phyloP scores from a whole-genome alignment of 2,113 vertebrate genomes.

The Halichoerus grypus region DNA sequence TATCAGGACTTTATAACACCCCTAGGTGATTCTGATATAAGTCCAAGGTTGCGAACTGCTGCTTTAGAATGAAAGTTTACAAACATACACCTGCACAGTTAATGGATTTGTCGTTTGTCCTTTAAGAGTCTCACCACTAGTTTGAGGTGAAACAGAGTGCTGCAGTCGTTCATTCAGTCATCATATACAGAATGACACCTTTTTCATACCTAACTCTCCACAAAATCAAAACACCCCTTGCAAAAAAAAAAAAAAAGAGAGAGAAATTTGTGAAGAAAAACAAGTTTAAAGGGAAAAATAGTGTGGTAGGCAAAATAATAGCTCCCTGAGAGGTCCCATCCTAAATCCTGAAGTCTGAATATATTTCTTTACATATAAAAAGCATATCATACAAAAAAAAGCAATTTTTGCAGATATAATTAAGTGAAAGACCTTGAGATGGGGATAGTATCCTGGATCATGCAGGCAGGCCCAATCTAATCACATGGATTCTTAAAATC shows the following conservation, averaged over 20 bases:
- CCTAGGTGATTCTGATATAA: neutral
- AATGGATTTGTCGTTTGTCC: neutral
- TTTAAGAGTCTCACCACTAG: neutral
- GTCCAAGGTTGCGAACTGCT: neutral
- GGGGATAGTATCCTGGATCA: neutral
- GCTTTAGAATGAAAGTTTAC: neutral
- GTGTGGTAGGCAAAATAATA: neutral
- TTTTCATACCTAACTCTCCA: neutral
- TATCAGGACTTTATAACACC: conserved; percentile 21
- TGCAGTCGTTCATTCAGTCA: neutral
- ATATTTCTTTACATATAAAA: neutral
- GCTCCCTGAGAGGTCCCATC: neutral
- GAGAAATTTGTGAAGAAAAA: neutral
- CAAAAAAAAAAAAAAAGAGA: neutral
- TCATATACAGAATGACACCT: neutral
- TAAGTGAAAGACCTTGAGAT: neutral
- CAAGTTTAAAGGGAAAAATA: neutral
- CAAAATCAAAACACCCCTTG: neutral
- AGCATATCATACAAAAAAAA: neutral
- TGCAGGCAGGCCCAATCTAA: neutral
- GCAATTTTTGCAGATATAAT: neutral
- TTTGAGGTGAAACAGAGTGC: neutral
- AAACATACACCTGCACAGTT: neutral
- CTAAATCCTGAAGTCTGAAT: neutral
- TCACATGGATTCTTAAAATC: neutral